Evolutionary conservation across 2,113 vertebrate genomes (phyloP).

Genomic region (Psittacula cyanocephala): DNA sequence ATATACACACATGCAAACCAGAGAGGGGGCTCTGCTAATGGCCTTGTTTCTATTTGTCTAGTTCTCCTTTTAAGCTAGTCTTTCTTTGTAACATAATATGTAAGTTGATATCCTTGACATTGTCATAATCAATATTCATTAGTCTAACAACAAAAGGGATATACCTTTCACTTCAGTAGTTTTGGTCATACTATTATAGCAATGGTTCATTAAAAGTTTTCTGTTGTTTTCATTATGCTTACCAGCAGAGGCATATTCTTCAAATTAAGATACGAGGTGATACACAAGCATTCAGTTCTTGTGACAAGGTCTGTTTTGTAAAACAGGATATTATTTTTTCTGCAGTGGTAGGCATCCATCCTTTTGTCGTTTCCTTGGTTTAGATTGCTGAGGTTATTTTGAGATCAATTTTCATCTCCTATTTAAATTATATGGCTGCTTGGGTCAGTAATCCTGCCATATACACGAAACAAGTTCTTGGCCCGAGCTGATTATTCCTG

Average conservation of each 20-base stretch:
- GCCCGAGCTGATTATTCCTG: not conserved
- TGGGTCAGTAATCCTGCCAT: slow-evolving; percentile 26
- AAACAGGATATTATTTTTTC: slow-evolving; percentile 27
- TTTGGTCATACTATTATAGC: not conserved
- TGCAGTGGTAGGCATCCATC: not conserved
- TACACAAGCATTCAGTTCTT: not conserved
- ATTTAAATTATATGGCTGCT: slow-evolving; percentile 40
- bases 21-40: not conserved
- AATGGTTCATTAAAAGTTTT: not conserved
- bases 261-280: not conserved
- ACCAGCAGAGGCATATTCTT: not conserved
- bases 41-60: not conserved
- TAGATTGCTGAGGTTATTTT: slow-evolving; percentile 21
- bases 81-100: not conserved
- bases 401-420: slow-evolving; percentile 28
- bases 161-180: slow-evolving; percentile 10
- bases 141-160: not conserved
- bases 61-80: not conserved
- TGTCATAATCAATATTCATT: not conserved
- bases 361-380: not conserved
- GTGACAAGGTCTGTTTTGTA: not conserved
- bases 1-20: not conserved
- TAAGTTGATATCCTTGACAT: slow-evolving; percentile 1
- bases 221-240: not conserved
- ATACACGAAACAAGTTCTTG: not conserved